Evolutionary conservation across 2,797 vertebrate species (phyloP).

Genomic region (Thalassophryne amazonica): DNA sequence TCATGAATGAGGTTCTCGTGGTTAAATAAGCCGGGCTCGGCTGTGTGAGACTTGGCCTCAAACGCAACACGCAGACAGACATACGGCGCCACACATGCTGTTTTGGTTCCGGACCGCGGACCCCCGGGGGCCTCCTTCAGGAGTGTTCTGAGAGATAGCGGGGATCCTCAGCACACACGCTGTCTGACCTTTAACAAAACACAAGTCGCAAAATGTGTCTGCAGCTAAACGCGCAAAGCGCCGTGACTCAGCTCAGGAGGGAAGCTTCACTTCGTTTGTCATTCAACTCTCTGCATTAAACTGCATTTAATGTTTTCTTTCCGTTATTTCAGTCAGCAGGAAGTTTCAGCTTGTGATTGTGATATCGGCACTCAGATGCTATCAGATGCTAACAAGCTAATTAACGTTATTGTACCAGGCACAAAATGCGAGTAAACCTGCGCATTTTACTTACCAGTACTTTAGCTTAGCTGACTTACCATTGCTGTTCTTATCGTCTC

Average conservation of each 20-base stretch:
- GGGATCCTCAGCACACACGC: constrained; percentile 42
- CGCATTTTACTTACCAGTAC: too few species aligned
- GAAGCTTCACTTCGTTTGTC: constrained; percentile 25
- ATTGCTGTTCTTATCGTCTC: too few species aligned
- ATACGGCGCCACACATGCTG: constrained; percentile 39
- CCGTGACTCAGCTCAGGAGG: constrained; percentile 23
- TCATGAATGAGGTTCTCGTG: constrained; percentile 48
- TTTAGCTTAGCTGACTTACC: too few species aligned
- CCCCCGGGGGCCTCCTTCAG: constrained; percentile 47
- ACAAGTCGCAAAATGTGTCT: constrained; percentile 59
- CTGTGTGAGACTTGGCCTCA: constrained; percentile 10
- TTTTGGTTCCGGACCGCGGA: constrained; percentile 44
- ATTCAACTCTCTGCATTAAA: too few species aligned
- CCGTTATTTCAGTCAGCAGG: too few species aligned
- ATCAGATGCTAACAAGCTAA: too few species aligned
- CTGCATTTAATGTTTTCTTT: too few species aligned
- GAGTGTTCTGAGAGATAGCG: constrained; percentile 62
- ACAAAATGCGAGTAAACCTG: too few species aligned
- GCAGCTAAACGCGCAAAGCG: constrained; percentile 45
- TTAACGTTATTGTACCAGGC: too few species aligned
- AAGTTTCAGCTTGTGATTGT: too few species aligned
- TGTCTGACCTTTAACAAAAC: constrained; percentile 69
- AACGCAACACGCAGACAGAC: background rate
- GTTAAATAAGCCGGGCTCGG: constrained; percentile 36
- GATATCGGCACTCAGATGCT: too few species aligned